A percentile compares a stretch with the other conserved stretches of the same genome.
phyloP scores from a whole-genome alignment of 2,888 invertebrate genomes.

The Ganaspis brasiliensis region DNA sequence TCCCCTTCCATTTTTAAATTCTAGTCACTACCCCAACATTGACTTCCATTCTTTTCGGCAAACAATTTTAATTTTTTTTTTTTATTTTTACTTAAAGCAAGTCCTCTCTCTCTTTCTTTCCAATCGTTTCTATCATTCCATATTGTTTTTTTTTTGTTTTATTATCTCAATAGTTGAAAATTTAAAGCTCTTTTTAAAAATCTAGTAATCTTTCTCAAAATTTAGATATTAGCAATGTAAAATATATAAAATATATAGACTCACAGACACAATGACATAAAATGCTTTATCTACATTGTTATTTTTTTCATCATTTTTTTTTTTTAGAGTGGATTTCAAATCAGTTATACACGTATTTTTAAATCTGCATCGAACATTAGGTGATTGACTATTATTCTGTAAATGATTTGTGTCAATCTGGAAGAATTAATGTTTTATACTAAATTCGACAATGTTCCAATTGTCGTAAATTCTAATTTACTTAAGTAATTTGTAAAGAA shows the following conservation, averaged over 20 bases:
- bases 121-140: conserved; percentile 28
- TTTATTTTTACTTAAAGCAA: too few relatives aligned
- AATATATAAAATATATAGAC: conserved; percentile 23
- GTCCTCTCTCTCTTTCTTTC: conserved; percentile 42
- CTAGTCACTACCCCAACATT: conserved; percentile 35
- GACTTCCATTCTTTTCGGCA: conserved; percentile 32
- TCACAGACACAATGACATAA: conserved; percentile 19
- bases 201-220: conserved; percentile 5
- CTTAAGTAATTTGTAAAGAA: conserved; percentile 10
- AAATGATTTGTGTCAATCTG: conserved; percentile 12
- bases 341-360: conserved; percentile 14
- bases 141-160: conserved; percentile 28
- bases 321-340: background rate
- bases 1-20: conserved; percentile 49
- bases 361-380: conserved; percentile 21
- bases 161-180: conserved; percentile 41
- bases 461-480: conserved; percentile 4
- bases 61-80: too few relatives aligned
- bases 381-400: conserved; percentile 4
- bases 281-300: conserved; percentile 11
- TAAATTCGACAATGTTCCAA: background rate
- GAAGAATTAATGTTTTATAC: background rate
- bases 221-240: conserved; percentile 12
- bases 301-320: background rate
- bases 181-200: conserved; percentile 1